These are phyloP conservation scores for Teleogryllus occipitalis DNA, from an alignment of 1,140 invertebrate genomes.

Conservation along the genomic window DNA sequence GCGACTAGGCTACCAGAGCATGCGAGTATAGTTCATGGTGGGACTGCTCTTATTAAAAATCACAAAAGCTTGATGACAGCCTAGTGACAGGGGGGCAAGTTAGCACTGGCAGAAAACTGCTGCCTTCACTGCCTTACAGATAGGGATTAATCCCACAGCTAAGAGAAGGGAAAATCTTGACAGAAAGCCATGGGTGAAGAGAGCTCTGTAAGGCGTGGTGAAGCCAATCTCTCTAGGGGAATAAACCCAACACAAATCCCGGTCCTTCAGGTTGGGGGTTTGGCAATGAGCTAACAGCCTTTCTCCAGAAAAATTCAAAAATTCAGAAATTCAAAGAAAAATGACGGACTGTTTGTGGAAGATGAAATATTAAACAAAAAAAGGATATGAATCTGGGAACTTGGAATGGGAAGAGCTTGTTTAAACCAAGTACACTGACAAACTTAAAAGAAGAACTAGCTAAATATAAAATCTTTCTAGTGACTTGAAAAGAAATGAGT, in stretches of 20 bases:
- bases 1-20: neutral
- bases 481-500: neutral
- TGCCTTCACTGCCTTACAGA: neutral
- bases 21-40: neutral
- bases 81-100: neutral
- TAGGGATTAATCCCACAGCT: neutral
- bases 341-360: no score
- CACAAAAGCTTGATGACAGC: neutral
- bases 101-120: neutral
- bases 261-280: no score
- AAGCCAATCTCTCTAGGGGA: neutral
- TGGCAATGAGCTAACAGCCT: no score
- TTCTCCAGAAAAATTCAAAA: no score
- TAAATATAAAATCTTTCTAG: neutral
- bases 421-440: no score
- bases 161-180: neutral
- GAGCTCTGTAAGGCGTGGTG: neutral
- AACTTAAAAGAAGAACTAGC: constrained; percentile 7
- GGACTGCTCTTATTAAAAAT: neutral
- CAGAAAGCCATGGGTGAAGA: neutral
- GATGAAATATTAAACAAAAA: no score
- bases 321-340: no score
- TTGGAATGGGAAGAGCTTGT: no score
- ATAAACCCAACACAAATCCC: neutral
- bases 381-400: no score